Percentiles rank a stretch among this genome's conserved stretches.
Conservation (phyloP, 2,888 invertebrate species). For the Anaspis maculata region DNA sequence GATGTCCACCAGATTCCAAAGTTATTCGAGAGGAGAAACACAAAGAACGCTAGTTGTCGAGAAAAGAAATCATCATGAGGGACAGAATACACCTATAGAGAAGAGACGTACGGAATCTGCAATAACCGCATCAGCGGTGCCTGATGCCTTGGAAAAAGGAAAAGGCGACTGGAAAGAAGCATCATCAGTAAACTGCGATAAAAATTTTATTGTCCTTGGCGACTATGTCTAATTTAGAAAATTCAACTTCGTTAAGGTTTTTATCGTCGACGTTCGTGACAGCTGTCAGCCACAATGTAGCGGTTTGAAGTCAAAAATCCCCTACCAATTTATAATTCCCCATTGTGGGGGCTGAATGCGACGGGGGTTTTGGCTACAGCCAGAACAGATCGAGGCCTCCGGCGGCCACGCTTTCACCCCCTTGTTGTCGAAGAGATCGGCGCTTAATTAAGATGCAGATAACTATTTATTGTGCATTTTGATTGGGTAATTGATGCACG, state of each 20-base stretch:
- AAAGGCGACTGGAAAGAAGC: too few species aligned
- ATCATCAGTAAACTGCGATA: slow-evolving; percentile 5
- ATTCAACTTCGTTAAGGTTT: slow-evolving; percentile 38
- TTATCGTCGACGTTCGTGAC: slow-evolving; percentile 39
- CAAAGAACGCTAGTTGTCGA: too few species aligned
- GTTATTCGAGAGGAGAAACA: too few species aligned
- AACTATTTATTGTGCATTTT: slow-evolving; percentile 35
- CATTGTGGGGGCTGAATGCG: slow-evolving; percentile 31
- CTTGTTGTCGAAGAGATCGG: slow-evolving; percentile 28
- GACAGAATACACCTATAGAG: too few species aligned
- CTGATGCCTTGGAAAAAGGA: too few species aligned
- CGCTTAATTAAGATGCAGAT: slow-evolving; percentile 32
- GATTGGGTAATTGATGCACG: slow-evolving; percentile 17
- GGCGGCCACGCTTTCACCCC: slow-evolving; percentile 23
- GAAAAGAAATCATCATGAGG: too few species aligned
- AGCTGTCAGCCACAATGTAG: slow-evolving; percentile 44
- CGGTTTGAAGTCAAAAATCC: slow-evolving; percentile 41
- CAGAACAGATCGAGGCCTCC: too few species aligned
- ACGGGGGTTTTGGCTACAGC: too few species aligned
- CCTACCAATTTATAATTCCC: slow-evolving; percentile 41
- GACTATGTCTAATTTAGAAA: slow-evolving; percentile 27
- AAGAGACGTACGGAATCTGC: too few species aligned
- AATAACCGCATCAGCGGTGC: too few species aligned
- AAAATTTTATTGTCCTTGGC: slow-evolving; percentile 13
- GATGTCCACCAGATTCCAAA: too few species aligned